Conservation (phyloP, 2,113 vertebrate genomes). For the Microtus oregoni region DNA sequence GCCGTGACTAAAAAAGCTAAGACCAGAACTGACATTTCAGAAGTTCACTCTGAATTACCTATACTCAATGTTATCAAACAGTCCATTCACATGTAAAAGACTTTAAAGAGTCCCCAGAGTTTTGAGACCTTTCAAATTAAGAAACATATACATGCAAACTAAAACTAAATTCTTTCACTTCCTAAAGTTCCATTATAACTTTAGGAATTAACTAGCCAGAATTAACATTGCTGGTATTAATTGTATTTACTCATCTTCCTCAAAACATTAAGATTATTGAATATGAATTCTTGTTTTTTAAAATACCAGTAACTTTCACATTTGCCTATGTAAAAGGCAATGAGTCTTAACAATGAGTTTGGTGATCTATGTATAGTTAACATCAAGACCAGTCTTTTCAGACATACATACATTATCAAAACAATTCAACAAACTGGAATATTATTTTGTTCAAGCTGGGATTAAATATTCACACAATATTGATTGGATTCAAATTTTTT, state of each 20-base stretch:
- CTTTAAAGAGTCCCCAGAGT: neutral
- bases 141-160: neutral
- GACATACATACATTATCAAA: neutral
- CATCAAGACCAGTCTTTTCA: conserved; percentile 29
- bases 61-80: neutral
- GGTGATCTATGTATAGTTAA: neutral
- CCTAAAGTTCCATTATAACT: conserved; percentile 31
- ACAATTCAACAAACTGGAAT: neutral
- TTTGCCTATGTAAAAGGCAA: neutral
- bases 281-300: conserved; percentile 15
- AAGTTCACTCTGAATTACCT: conserved; percentile 39
- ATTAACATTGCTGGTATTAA: conserved; percentile 40
- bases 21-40: neutral
- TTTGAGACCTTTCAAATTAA: conserved; percentile 40
- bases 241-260: conserved; percentile 41
- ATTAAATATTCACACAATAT: conserved; percentile 18
- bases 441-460: conserved; percentile 51
- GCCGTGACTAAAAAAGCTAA: conserved; percentile 41
- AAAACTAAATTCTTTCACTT: neutral
- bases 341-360: conserved; percentile 34
- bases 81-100: conserved; percentile 2
- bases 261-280: conserved; percentile 1
- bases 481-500: neutral
- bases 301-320: conserved; percentile 41
- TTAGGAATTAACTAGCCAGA: neutral